Evolutionary conservation across 1,140 invertebrate genomes (phyloP).

Genomic region (Agraylea sexmaculata): DNA sequence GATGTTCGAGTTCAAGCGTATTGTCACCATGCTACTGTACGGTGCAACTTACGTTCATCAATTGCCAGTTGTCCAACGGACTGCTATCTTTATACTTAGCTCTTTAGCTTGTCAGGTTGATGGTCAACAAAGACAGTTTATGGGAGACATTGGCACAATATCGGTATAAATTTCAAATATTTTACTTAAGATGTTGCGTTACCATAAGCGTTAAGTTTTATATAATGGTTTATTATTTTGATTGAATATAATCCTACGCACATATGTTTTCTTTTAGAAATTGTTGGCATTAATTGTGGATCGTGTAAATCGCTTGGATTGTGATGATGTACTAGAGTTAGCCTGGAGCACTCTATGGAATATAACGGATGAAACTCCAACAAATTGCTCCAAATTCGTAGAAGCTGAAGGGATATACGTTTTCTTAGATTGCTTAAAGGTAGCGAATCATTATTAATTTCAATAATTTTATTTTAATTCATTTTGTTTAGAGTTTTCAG

Average conservation of each 20-base stretch:
- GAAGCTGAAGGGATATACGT: conserved; percentile 74
- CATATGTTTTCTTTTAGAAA: conserved; percentile 44
- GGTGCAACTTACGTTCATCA: conserved; percentile 70
- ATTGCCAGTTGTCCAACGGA: conserved; percentile 86
- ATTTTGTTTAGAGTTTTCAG: not conserved
- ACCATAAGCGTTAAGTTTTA: conserved; percentile 20
- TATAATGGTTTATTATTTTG: conserved; percentile 7
- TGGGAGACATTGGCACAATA: conserved; percentile 83
- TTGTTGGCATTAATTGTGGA: conserved; percentile 77
- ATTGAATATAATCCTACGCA: conserved; percentile 3
- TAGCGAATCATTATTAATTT: conserved; percentile 27
- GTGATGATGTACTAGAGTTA: conserved; percentile 93
- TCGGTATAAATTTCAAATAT: conserved; percentile 41
- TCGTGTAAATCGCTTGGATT: conserved; percentile 56
- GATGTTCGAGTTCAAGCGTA: conserved; percentile 82
- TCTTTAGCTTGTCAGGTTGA: conserved; percentile 94
- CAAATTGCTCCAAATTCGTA: conserved; percentile 84
- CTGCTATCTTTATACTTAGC: conserved; percentile 90
- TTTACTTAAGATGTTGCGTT: conserved; percentile 2
- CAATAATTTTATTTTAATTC: conserved; percentile 1
- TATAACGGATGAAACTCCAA: conserved; percentile 91
- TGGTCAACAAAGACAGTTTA: conserved; percentile 76
- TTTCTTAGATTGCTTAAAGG: conserved; percentile 74
- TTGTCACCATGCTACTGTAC: conserved; percentile 74
- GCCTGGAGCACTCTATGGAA: conserved; percentile 98